A percentile compares a stretch with the other conserved stretches of the same genome.
Evolutionary conservation across 1,140 invertebrate species (phyloP).

Genomic region (Rhynchophorus ferrugineus): DNA sequence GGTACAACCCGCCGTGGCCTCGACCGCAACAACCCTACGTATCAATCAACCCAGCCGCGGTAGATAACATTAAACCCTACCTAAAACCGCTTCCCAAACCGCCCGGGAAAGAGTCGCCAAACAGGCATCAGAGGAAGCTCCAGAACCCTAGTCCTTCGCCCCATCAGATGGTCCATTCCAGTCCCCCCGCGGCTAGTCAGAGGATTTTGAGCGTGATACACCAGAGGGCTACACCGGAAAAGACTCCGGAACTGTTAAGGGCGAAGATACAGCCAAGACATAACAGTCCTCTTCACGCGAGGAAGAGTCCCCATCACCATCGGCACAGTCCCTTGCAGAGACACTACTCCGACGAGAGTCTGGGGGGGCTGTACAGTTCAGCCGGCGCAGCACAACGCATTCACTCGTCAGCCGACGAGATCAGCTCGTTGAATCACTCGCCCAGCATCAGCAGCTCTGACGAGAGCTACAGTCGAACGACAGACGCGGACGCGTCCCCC

Average conservation of each 20-base stretch:
- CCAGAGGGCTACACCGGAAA: constrained; percentile 28
- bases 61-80: constrained; percentile 42
- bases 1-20: constrained; percentile 49
- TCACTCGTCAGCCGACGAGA: constrained; percentile 73
- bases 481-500: constrained; percentile 55
- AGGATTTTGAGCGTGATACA: constrained; percentile 28
- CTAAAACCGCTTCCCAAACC: constrained; percentile 54
- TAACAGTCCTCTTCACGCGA: constrained; percentile 38
- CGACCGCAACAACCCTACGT: constrained; percentile 44
- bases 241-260: constrained; percentile 27
- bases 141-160: constrained; percentile 21
- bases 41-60: constrained; percentile 29
- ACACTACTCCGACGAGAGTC: constrained; percentile 57
- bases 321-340: constrained; percentile 43
- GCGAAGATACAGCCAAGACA: constrained; percentile 34
- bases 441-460: constrained; percentile 73
- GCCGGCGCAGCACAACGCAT: constrained; percentile 42
- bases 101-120: constrained; percentile 40
- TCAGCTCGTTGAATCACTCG: constrained; percentile 68
- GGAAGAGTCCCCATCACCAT: constrained; percentile 30
- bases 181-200: constrained; percentile 16
- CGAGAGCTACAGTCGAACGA: constrained; percentile 70
- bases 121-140: constrained; percentile 34
- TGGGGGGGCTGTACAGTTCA: constrained; percentile 42
- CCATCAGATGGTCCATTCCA: constrained; percentile 22